Percentiles rank a stretch among this genome's conserved stretches.
These are phyloP conservation scores for Axis porcinus DNA, from an alignment of 2,113 vertebrate species.

Conservation along the genomic window DNA sequence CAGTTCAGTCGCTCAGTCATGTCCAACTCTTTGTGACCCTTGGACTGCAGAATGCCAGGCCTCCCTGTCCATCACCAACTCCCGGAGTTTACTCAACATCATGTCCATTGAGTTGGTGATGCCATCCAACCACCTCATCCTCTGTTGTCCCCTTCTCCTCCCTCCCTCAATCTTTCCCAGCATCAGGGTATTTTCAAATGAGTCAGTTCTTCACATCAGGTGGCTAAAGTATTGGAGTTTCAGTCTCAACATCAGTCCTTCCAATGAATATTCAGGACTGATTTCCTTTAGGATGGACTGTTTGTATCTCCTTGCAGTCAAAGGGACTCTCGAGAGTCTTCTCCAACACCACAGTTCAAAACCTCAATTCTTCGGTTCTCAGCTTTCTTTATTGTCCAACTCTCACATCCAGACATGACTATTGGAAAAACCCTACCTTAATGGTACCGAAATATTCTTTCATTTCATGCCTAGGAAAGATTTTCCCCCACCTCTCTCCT, in stretches of 20 bases:
- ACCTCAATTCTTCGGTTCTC: background rate
- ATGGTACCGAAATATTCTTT: background rate
- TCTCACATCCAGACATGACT: background rate
- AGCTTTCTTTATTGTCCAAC: background rate
- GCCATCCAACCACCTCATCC: background rate
- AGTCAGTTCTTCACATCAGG: background rate
- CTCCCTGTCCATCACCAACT: background rate
- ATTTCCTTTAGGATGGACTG: background rate
- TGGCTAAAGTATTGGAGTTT: background rate
- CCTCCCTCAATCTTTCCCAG: background rate
- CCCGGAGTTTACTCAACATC: background rate
- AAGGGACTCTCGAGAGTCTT: background rate
- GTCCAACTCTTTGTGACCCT: background rate
- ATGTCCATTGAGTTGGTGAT: background rate
- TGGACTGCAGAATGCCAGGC: background rate
- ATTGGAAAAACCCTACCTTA: background rate
- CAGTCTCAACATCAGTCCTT: background rate
- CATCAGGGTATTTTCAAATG: background rate
- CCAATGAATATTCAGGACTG: background rate
- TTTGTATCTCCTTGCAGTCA: background rate
- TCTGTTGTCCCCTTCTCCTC: background rate
- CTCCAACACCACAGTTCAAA: background rate
- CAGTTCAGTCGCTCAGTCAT: background rate
- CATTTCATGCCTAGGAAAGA: background rate
- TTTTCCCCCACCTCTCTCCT: background rate